Evolutionary conservation across 2,113 vertebrate species (phyloP), one percentile per base, ranked within the genome.

Genomic region (Zapus hudsonius): DNA sequence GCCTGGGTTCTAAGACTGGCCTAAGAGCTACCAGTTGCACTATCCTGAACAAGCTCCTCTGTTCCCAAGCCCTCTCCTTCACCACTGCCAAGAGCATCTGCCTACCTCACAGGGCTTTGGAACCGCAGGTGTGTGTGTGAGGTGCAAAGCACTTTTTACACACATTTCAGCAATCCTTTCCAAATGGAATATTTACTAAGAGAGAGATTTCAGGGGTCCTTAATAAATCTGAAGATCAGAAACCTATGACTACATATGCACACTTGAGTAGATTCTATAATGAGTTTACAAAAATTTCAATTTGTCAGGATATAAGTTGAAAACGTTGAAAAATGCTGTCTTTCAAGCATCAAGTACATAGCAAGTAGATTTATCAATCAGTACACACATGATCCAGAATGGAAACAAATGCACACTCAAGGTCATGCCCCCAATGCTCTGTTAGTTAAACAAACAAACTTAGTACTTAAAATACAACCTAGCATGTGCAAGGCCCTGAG

Each of bases 171-270:
- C 64, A 55, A 72, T 67, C 79, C 74, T 90, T 95, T 83, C 44
- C 44, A 83, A 90, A 94, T n/a, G 90, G 9, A 75, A 4, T 76
- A 76, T 86, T 96, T 92, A 90, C 88, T 76, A 20, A 83, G 75
- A 89, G 76, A 38, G 33, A 73, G 42, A 78, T 95, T 96, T 83
- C n/a, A 55, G 85, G 38, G 64, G 64, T 83, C 86, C 88, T 78
- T 69, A 55, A 93, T 90, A 95, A 95, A 94, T 96, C 79, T 89
- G 66, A 80, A 92, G 83, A 93, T 93, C 89, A 94, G 82, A 96
- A 89, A 80, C 94, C 83, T 92, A 88, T 85, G 85, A 94, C 89
- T 90, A 40, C 52, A 79, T 91, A 44, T 63, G 72, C 38, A 96
- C 91, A 94, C 89, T 86, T 93, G 78, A 94, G 42, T 83, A 94